These are phyloP conservation scores for Hyperoplus immaculatus DNA, from an alignment of 2,797 vertebrate species.

Conservation along the genomic window DNA sequence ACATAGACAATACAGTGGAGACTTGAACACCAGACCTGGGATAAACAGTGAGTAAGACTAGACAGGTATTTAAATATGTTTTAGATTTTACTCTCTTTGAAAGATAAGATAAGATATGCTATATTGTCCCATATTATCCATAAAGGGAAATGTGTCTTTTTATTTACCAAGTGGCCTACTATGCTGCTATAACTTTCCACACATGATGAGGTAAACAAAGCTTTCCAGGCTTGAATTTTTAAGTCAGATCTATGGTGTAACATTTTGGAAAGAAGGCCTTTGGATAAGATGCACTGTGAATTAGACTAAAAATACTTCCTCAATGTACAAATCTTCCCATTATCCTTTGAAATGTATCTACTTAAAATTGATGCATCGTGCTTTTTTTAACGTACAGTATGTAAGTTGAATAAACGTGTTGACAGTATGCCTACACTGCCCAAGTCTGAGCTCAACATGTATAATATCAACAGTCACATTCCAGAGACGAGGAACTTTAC, in stretches of 20 bases:
- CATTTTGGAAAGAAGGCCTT: constrained; percentile 3
- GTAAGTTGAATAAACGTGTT: neutral
- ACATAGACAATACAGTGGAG: constrained; percentile 30
- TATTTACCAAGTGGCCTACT: no score
- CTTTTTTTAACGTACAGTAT: neutral
- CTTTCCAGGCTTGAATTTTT: neutral
- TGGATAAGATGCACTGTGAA: neutral
- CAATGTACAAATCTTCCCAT: neutral
- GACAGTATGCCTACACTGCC: constrained; percentile 20
- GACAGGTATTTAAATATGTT: neutral
- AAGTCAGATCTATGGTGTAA: neutral
- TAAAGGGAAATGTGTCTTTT: no score
- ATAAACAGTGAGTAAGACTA: neutral
- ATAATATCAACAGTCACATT: constrained; percentile 57
- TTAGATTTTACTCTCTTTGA: neutral
- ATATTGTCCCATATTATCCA: no score
- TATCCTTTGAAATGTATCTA: neutral
- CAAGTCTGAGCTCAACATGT: constrained; percentile 66
- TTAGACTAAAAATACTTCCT: neutral
- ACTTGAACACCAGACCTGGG: constrained; percentile 65
- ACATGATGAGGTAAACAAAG: neutral
- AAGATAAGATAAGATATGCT: no score
- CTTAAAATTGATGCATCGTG: neutral
- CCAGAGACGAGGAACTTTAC: constrained; percentile 57
- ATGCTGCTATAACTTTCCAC: neutral